Evolutionary conservation across 2,113 vertebrate species (phyloP).

Genomic region (Phodopus roborovskii): DNA sequence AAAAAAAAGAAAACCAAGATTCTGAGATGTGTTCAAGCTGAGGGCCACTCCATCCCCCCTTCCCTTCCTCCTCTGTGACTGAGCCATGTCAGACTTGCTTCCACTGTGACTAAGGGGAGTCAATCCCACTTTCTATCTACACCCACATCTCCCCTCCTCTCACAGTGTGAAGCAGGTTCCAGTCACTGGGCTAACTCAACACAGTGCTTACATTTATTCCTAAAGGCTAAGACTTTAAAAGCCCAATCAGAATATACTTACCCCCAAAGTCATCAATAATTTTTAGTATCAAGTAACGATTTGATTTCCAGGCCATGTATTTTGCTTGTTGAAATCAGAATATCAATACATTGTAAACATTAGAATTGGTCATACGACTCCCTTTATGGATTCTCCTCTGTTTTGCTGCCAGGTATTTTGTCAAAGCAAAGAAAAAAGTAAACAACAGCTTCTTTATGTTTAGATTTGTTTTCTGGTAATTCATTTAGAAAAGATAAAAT

Average conservation of each 20-base stretch:
- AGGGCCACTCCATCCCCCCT: not conserved
- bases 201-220: not conserved
- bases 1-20: too few relatives aligned
- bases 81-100: not conserved
- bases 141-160: not conserved
- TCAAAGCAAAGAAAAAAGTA: not conserved
- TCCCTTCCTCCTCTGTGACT: not conserved
- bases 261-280: not conserved
- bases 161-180: not conserved
- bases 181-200: not conserved
- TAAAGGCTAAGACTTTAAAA: constrained; percentile 9
- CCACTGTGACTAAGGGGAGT: not conserved
- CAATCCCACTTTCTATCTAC: not conserved
- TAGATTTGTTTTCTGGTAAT: not conserved
- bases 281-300: constrained; percentile 21
- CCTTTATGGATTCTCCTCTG: not conserved
- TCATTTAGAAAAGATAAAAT: not conserved
- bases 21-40: not conserved
- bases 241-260: not conserved
- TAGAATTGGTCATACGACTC: not conserved
- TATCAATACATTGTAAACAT: not conserved
- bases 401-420: not conserved
- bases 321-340: constrained; percentile 23
- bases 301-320: not conserved
- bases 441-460: not conserved